phyloP scores from a whole-genome alignment of 2,888 invertebrate species.

The Pterostichus madidus region DNA sequence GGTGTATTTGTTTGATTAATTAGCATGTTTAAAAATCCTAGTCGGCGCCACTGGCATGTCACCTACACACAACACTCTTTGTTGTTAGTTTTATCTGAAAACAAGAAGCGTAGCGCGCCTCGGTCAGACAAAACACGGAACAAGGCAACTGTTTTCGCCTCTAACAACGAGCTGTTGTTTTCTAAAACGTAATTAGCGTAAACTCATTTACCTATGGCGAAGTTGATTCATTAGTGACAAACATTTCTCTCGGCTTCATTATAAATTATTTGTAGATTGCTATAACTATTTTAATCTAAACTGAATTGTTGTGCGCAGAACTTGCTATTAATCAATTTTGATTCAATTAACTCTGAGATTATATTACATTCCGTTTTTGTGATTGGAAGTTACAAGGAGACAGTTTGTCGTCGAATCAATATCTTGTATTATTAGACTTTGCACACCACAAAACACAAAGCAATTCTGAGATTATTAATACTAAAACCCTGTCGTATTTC shows the following conservation, averaged over 20 bases:
- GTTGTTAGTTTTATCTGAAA: constrained; percentile 47
- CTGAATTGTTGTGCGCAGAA: constrained; percentile 31
- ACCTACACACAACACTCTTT: constrained; percentile 34
- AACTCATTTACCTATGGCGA: constrained; percentile 20
- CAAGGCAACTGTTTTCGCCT: constrained; percentile 43
- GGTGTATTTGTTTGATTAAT: constrained; percentile 32
- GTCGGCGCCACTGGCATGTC: constrained; percentile 53
- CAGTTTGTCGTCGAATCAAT: constrained; percentile 37
- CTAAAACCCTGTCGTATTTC: neutral
- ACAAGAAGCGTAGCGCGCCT: neutral
- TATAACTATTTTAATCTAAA: constrained; percentile 48
- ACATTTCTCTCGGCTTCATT: constrained; percentile 29
- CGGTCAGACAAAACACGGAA: constrained; percentile 38
- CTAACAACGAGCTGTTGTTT: constrained; percentile 56
- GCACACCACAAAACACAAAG: constrained; percentile 6
- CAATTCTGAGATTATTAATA: constrained; percentile 9
- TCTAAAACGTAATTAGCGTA: constrained; percentile 56
- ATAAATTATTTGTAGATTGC: constrained; percentile 37
- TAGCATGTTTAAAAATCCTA: constrained; percentile 27
- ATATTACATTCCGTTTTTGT: constrained; percentile 45
- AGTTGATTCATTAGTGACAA: constrained; percentile 50
- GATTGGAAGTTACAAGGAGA: constrained; percentile 4
- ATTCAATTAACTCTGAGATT: constrained; percentile 45
- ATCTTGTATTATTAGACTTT: constrained; percentile 7
- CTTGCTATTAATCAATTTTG: constrained; percentile 40